Evolutionary conservation across 2,888 invertebrate genomes (phyloP), one percentile per base, ranked within the genome.

Genomic region (Plebejus argus): DNA sequence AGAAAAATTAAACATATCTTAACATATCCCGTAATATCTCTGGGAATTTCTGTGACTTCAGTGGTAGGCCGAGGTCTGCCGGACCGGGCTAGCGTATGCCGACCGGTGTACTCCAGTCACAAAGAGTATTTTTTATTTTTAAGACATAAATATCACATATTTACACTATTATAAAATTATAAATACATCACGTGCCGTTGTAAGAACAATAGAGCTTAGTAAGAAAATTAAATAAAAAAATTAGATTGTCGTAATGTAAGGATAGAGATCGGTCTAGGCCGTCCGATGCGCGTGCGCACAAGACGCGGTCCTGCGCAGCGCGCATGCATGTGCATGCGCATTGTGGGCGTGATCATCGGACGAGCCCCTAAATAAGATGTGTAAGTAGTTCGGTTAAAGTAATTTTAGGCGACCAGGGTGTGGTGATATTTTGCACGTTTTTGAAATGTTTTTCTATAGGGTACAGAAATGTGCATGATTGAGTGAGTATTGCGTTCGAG

Each of bases 351-450:
- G 66, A 3, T 28, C 39, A 18, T 56, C 70, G 70, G 35, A 56
- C 71, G 15, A 90, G 88, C 88, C 90, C 89, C 86, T 82, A 85
- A 83, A 91, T 90, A 90, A 89, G 87, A 87, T 89, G 89, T 91
- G 90, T 90, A 88, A 86, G 92, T 92, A 92, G 89, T 89, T 92
- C 89, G 91, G 90, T 91, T 91, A 92, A 93, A 90, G 91, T 92
- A 92, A 92, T 89, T 91, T 92, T 94, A 94, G 93, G 94, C 87
- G 93, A 94, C 94, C 94, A 94, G 94, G 94, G 94, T 94, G 94
- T 90, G 94, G 93, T 93, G 94, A 93, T 94, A 94, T 93, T 93
- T 93, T 93, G 93, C 92, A 93, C 91, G 93, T 93, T 94, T 94
- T 93, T 93, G 93, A 93, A 90, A 93, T 92, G 92, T 94, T 92